Base-by-base conservation (phyloP, 2,888 invertebrate genomes). In the Drosophila aldrichi region DNA sequence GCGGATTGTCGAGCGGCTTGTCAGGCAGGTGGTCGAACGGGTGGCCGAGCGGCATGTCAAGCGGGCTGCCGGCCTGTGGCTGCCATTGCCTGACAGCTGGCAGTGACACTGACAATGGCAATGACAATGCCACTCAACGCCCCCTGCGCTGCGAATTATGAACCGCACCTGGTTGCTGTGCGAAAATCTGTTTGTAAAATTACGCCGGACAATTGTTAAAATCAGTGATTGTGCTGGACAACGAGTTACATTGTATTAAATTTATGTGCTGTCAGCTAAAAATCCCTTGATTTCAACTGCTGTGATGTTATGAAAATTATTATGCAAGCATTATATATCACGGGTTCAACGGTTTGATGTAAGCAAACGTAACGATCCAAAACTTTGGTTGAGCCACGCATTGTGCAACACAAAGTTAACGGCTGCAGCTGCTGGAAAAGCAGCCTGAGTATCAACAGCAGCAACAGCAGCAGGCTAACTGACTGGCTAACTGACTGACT, bases 71-170 rank as follows among this genome's bases (percentile, higher is more conserved):
- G 66, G 29, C 49, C 54, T 48, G 62, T 40, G 59, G 44, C 54
- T 55, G 71, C 59, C 67, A 60, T 75, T 75, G 59, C 65, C 49
- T 70, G 65, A 48, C 81, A 54, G 63, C 79, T 83, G 82, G 22
- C 70, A 58, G 44, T 58, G 74, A 80, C 88, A 83, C 67, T 88
- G 70, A 80, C 88, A 83, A 67, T 88, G 70, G 64, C 72, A 82
- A 63, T 88, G 70, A 73, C 74, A 82, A 63, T 59, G 72, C 67
- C 77, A 71, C 71, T 77, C 67, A 60, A 62, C 61, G 56, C 55
- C 54, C 44, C 38, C 49, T 46, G 38, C 46, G 44, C 62, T 52
- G 54, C 59, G 38, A 71, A 81, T 79, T 70, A 81, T 74, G 64
- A 60, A 52, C 52, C 60, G 36, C 55, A 77, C 52, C 74, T 46